phyloP scores from a whole-genome alignment of 1,140 invertebrate genomes.

The Neodiprion fabricii region DNA sequence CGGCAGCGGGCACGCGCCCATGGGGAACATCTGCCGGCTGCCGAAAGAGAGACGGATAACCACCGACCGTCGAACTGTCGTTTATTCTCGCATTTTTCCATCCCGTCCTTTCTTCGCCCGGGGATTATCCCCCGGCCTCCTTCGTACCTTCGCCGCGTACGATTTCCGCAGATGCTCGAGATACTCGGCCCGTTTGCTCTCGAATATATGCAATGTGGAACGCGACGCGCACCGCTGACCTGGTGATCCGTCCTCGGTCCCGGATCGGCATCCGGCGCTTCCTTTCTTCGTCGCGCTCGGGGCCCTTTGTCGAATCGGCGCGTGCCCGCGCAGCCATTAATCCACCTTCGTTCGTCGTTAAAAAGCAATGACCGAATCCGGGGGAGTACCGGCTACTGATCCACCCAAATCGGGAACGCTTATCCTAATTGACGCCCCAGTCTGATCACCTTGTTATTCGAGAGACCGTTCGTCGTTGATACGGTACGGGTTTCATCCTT shows the following conservation, averaged over 20 bases:
- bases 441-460: no score
- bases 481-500: no score
- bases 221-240: background rate
- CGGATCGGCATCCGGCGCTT: background rate
- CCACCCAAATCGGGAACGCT: no score
- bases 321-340: background rate
- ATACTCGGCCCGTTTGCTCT: background rate
- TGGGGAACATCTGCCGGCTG: background rate
- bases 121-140: background rate
- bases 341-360: background rate
- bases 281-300: background rate
- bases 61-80: background rate
- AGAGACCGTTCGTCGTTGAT: no score
- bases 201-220: background rate
- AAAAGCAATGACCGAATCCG: background rate
- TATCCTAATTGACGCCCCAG: no score
- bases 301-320: background rate
- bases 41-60: background rate
- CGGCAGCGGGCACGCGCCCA: slow-evolving; percentile 2
- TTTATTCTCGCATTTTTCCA: background rate
- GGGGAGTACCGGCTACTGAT: no score
- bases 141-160: no score
- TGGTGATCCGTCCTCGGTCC: background rate
- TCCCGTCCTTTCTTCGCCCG: background rate
- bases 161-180: no score